These are phyloP conservation scores for Lycaena phlaeas DNA, from an alignment of 2,888 invertebrate species.

Conservation along the genomic window DNA sequence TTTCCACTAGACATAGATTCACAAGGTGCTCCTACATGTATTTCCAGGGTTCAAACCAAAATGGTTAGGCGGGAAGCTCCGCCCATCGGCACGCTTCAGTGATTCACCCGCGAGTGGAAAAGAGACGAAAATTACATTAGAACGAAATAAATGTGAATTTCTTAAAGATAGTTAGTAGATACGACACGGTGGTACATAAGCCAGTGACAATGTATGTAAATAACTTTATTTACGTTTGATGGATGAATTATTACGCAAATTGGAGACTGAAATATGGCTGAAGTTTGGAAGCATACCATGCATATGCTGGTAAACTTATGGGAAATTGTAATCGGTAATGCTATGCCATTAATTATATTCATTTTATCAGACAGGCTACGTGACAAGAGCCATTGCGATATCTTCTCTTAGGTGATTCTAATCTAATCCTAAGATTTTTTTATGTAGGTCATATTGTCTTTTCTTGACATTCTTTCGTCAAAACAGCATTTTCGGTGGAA, in stretches of 20 bases:
- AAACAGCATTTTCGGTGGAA: no score
- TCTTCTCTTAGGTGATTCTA: no score
- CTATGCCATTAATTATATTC: no score
- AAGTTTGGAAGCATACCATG: conserved; percentile 35
- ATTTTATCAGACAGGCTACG: no score
- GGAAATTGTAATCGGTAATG: no score
- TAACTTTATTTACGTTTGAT: conserved; percentile 60
- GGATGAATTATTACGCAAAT: conserved; percentile 36
- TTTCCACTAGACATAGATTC: conserved; percentile 26
- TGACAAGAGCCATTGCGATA: no score
- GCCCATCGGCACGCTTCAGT: conserved; percentile 61
- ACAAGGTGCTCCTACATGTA: conserved; percentile 32
- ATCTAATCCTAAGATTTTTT: no score
- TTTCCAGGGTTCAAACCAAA: conserved; percentile 39
- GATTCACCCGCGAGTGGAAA: conserved; percentile 43
- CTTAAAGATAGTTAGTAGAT: conserved; percentile 66
- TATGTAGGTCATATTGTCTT: no score
- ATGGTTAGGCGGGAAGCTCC: conserved; percentile 42
- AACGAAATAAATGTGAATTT: conserved; percentile 42
- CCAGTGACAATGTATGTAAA: conserved; percentile 62
- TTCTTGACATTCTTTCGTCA: no score
- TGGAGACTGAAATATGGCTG: conserved; percentile 52
- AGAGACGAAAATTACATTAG: conserved; percentile 47
- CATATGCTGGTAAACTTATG: no score
- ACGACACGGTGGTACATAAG: conserved; percentile 59